Base-by-base conservation (phyloP, 1,140 invertebrate species). In the Hirudo medicinalis region DNA sequence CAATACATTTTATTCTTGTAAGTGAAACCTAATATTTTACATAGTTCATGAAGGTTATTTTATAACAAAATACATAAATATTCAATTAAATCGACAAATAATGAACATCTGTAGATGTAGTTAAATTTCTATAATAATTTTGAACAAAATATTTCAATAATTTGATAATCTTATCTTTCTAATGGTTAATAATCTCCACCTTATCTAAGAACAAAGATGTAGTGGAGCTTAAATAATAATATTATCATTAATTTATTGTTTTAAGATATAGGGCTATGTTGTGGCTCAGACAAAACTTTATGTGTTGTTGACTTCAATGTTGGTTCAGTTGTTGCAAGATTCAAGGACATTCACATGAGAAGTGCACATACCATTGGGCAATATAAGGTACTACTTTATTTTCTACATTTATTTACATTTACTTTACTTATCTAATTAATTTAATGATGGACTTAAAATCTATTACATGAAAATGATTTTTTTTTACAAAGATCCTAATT, bases 251-350 rank as follows among this genome's bases (percentile, higher is more conserved):
- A 67, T 54, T 68, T 70, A 36, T 75, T 15, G 17, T 8, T 40
- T 53, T 53, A 53, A 80, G 78, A 82, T 75, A 71, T 83, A 69
- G 81, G 79, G 0, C 36, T 83, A 15, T 80, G 80, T 77, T 76
- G 78, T 66, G 79, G 81, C 29, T 79, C 80, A 57, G 79, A 81
- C 69, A 80, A 79, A 70, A 76, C 75, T 57, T 57, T 83, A 25
- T 77, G 80, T 54, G 74, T 83, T 4, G 78, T 78, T 77, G 82
- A 83, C 71, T 74, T 83, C 77, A 82, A 82, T 71, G 77, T 76
- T 57, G 79, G 78, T n/a, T 75, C 75, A 57, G 75, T 75, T 53
- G 74, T 79, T 29, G 74, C 76, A 27, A 74, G 71, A 19, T 78
- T 80, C 40, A 53, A 73, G 43, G 79, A 81, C 70, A 75, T 76